Base-by-base conservation (phyloP, 2,113 vertebrate species). In the Lamprotornis superbus region DNA sequence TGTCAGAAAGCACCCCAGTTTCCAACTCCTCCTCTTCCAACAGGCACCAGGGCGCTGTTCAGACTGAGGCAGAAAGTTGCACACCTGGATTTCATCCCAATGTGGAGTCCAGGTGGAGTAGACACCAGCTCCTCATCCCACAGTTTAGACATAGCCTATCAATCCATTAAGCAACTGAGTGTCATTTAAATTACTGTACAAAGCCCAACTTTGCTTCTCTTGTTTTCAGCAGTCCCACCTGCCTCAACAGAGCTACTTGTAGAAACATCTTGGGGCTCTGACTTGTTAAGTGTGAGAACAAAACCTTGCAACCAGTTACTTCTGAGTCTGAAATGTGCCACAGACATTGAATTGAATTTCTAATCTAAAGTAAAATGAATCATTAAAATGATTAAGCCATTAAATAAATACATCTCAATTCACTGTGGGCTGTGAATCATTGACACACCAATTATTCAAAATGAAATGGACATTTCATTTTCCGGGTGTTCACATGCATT, bases 341-440 rank as follows among this genome's bases (percentile, higher is more conserved):
- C 39, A 39, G 70, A 65, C 1, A 1, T 55, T 87, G 64, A 86
- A 95, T 46, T 91, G 17, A 33, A 73, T 60, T 86, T 86, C 46
- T 74, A 64, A 73, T 82, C 37, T 57, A 42, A 95, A 81, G 53
- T 71, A 69, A 92, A 97, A 96, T 86, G 71, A 81, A 88, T 86
- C 9, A 90, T 89, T 93, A 79, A 93, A 94, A 92, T 92, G 12
- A 74, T 97, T 56, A 94, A 90, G 17, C 35, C 18, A 80, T 91
- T 87, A 92, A 95, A 92, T 79, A 88, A 87, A 93, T 90, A 70
- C 40, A 52, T 73, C 40, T 76, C 37, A 68, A 15, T 76, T 93
- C 81, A 57, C 19, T 77, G 28, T 23, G 90, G 33, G 52, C 44
- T 89, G 49, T 89, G 77, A 92, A 81, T 91, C 79, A 65, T n/a